Conservation (phyloP, 2,797 vertebrate genomes). For the Darevskia mixta region DNA sequence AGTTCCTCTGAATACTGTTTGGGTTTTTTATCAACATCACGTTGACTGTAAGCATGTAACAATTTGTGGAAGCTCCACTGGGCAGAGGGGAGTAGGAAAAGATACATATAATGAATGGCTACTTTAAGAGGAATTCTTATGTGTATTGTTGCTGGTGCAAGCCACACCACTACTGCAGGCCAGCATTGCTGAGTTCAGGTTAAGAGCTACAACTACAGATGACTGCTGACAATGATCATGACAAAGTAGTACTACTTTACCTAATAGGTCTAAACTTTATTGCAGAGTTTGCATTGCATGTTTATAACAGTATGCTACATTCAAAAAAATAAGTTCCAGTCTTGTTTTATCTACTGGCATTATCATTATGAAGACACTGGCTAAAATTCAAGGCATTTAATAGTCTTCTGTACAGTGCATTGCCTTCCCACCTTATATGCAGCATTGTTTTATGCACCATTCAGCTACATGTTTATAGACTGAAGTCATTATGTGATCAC, state of each 20-base stretch:
- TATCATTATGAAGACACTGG: neutral
- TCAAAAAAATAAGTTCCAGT: no score
- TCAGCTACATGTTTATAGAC: no score
- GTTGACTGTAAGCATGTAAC: constrained; percentile 55
- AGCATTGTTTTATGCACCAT: no score
- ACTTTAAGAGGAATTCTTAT: constrained; percentile 25
- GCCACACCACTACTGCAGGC: neutral
- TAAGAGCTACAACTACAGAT: no score
- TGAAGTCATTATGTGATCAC: no score
- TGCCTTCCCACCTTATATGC: no score
- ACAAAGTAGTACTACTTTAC: neutral
- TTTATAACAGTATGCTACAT: neutral
- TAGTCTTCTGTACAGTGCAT: no score
- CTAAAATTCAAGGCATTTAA: neutral
- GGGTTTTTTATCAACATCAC: constrained; percentile 64
- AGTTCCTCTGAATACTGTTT: constrained; percentile 67
- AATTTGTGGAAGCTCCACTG: constrained; percentile 43
- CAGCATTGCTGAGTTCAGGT: neutral
- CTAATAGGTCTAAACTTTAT: neutral
- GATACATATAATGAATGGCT: constrained; percentile 43
- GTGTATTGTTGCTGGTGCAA: neutral
- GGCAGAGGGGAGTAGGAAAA: constrained; percentile 56
- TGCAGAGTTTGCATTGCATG: neutral
- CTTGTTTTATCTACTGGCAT: neutral
- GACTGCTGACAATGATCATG: no score